These are phyloP conservation scores for Pitangus sulphuratus DNA, from an alignment of 2,797 vertebrate genomes.

Conservation along the genomic window DNA sequence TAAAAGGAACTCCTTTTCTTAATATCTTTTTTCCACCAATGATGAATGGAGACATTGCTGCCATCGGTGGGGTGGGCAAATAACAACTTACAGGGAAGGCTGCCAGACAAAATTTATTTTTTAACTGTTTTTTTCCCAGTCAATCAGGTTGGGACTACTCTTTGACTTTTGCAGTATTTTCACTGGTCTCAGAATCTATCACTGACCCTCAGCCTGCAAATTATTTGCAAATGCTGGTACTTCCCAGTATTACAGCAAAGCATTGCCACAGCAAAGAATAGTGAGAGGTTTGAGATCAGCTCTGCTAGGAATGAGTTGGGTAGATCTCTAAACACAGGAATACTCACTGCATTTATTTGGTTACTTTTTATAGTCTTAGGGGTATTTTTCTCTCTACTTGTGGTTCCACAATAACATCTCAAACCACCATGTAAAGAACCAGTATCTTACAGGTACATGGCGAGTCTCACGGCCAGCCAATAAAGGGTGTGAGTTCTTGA, in stretches of 20 bases:
- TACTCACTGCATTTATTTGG: background rate
- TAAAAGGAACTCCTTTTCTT: background rate
- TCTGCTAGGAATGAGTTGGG: background rate
- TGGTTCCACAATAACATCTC: background rate
- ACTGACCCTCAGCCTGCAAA: background rate
- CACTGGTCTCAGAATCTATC: background rate
- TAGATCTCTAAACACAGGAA: background rate
- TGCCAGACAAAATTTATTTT: background rate
- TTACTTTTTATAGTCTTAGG: background rate
- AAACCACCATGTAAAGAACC: background rate
- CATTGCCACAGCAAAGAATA: background rate
- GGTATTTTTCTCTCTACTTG: background rate
- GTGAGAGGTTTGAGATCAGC: background rate
- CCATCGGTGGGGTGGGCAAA: background rate
- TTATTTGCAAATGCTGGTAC: background rate
- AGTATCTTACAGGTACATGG: background rate
- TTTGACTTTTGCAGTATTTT: background rate
- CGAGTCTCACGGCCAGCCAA: background rate
- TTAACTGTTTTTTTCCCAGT: background rate
- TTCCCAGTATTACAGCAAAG: background rate
- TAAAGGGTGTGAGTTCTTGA: background rate
- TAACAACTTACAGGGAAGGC: background rate
- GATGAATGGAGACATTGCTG: background rate
- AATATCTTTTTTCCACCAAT: background rate
- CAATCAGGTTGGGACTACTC: background rate